Conservation (phyloP, 2,888 invertebrate species). For the Dione juno region DNA sequence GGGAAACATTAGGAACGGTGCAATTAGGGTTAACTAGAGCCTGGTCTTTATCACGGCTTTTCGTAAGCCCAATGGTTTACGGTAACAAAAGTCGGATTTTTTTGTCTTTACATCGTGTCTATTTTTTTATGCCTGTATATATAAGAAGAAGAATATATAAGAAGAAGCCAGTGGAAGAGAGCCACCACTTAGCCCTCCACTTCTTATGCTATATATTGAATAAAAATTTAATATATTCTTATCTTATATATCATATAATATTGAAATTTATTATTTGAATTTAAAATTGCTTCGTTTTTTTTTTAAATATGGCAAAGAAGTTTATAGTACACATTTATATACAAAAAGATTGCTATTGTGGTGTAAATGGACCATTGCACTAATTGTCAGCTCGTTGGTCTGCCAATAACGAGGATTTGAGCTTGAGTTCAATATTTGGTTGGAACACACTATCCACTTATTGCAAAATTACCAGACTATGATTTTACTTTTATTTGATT, state of each 20-base stretch:
- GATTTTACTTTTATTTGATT: no score
- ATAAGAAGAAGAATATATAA: background rate
- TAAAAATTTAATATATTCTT: no score
- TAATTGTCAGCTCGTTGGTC: background rate
- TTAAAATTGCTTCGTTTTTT: no score
- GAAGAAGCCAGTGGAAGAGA: background rate
- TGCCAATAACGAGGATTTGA: background rate
- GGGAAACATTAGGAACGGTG: conserved; percentile 44
- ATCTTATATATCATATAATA: no score
- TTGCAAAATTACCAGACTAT: background rate
- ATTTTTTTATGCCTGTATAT: background rate
- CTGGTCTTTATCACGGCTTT: conserved; percentile 41
- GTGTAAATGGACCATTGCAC: background rate
- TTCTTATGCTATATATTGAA: no score
- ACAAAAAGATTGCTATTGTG: background rate
- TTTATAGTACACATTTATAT: no score
- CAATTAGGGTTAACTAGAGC: conserved; percentile 44
- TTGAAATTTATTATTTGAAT: no score
- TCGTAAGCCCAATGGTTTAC: conserved; percentile 27
- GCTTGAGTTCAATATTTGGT: background rate
- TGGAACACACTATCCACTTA: background rate
- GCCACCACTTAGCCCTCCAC: background rate
- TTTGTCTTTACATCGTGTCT: background rate
- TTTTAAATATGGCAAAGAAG: no score
- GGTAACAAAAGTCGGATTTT: background rate